These are phyloP conservation scores for Lerista edwardsae DNA, from an alignment of 2,797 vertebrate species.

Conservation along the genomic window DNA sequence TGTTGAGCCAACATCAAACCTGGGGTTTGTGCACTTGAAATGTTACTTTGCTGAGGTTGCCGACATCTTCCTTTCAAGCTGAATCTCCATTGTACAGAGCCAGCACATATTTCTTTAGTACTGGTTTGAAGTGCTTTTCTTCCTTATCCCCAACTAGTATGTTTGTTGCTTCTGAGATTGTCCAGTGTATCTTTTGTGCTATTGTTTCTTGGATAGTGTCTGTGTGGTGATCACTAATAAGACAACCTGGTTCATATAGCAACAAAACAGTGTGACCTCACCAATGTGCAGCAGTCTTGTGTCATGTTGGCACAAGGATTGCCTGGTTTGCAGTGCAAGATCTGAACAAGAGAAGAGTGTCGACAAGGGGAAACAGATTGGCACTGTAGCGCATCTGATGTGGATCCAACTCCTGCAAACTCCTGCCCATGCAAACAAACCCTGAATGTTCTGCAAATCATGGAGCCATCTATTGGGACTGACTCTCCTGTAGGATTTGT, in stretches of 20 bases:
- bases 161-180: background rate
- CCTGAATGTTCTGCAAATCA: background rate
- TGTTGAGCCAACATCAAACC: background rate
- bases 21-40: background rate
- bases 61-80: background rate
- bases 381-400: background rate
- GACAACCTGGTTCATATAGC: background rate
- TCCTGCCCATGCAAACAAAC: background rate
- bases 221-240: background rate
- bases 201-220: background rate
- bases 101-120: background rate
- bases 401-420: background rate
- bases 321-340: background rate
- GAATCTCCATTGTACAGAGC: background rate
- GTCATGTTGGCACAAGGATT: background rate
- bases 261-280: background rate
- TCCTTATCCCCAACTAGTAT: background rate
- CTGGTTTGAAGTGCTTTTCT: background rate
- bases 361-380: background rate
- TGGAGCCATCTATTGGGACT: background rate
- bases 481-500: constrained; percentile 11
- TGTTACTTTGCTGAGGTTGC: background rate
- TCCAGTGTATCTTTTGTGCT: background rate
- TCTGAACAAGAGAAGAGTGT: background rate
- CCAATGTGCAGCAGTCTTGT: background rate